Base-by-base conservation (phyloP, 2,113 vertebrate species). In the Hiodon alosoides region DNA sequence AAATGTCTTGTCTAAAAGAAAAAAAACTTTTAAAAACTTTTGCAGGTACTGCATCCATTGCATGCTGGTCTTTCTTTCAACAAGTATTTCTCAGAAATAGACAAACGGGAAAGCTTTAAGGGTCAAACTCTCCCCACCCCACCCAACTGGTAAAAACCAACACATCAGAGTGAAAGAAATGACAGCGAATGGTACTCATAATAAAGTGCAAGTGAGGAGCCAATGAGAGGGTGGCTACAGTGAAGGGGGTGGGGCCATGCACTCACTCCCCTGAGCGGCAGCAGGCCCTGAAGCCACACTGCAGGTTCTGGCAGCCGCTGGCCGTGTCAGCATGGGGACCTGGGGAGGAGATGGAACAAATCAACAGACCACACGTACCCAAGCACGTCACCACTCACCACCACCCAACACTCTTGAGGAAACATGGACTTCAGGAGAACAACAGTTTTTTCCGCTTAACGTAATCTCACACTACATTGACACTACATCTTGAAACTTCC, bases 241-340 rank as follows among this genome's bases (percentile, higher is more conserved):
- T 84, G 89, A 91, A 86, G 85, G 71, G 82, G 84, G 88, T 17
- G 78, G 85, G 87, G 81, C 72, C 78, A 16, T 80, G 82, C 83
- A 82, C 7, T 98, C 92, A 99, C 84, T 99, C 97, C 81, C 97
- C 97, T 79, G 97, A 98, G 89, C 97, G 96, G 88, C 97, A 99
- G 92, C 97, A 99, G 80, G 93, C 96, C 86, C 96, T 93, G 93
- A 98, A 98, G 87, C 96, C 96, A 88, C 97, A 99, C 94, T 99
- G 97, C 89, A 99, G 94, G 70, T 99, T 99, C 95, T 98, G 97
- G 90, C 97, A 99, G 91, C 97, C 97, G 78, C 96, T 99, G 88
- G 97, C 96, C 4, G 94, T 95, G 81, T 98, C 96, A 52, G 95
- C 94, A 67, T 97, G 95, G 80, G 96, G 97, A 95, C 97, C 97